Evolutionary conservation across 2,888 invertebrate genomes (phyloP), one percentile per base, ranked within the genome.

Genomic region (Matsumyia berberina): DNA sequence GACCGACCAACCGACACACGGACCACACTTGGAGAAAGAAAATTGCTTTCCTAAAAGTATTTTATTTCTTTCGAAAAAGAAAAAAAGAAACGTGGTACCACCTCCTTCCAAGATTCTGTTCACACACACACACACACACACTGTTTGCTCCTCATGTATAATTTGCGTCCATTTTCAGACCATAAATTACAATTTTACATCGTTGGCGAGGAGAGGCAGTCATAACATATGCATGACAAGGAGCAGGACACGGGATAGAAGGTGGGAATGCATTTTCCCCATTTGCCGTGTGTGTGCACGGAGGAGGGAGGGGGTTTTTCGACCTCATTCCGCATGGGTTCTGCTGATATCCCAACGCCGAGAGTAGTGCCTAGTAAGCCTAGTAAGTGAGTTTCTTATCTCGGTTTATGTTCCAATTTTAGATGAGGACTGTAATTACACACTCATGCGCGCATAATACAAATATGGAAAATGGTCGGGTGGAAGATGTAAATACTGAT

Each of bases 161-260:
- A 85, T 83, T 78, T 83, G 72, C 69, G 73, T 85, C 79, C 83
- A 70, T 73, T 83, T 64, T 67, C 67, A 62, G 49, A 19, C 72
- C 44, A 79, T 85, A 79, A 85, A 79, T 70, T 78, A 83, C 67
- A 73, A 57, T 69, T 78, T 67, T 79, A 73, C 83, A 85, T 42
- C 42, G 15, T 62, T 19, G 24, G 46, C 11, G 29, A 9, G 53
- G 11, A 46, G 55, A 31, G 19, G 29, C 37, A 44, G 29, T 73
- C 62, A 62, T 67, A 67, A 66, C 72, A 78, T 72, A 83, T 78
- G 64, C 70, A 70, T 73, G 79, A 73, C 58, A 66, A 79, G 51
- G 29, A 58, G 35, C 55, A 69, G 60, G 53, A 39, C 55, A 15
- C 9, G 19, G 19, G 8, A 3, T 11, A 11, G 35, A 15, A 24